These are phyloP conservation scores for Drosophila eohydei DNA, from an alignment of 2,888 invertebrate genomes.

Conservation along the genomic window DNA sequence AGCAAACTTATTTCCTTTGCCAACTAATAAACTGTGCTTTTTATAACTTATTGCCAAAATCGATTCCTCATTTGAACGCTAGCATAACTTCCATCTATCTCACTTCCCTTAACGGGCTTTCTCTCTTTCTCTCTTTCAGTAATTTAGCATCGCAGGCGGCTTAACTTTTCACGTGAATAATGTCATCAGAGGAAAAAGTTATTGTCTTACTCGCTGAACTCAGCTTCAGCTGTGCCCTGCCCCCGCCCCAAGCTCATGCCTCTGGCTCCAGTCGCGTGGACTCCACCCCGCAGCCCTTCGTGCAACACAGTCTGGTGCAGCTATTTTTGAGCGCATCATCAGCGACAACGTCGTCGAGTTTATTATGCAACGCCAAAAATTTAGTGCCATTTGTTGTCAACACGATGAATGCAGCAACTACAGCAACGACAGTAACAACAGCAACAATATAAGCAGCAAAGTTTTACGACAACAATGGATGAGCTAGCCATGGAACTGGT, in stretches of 20 bases:
- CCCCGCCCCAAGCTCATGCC: not conserved
- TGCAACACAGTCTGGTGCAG: conserved; percentile 12
- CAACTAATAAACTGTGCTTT: not conserved
- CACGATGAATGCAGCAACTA: conserved; percentile 65
- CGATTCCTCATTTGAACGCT: conserved; percentile 2
- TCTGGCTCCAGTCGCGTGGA: not conserved
- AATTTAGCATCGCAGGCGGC: conserved; percentile 42
- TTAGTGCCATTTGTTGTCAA: conserved; percentile 79
- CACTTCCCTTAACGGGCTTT: not conserved
- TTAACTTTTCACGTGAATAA: conserved; percentile 77
- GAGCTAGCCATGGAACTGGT: conserved; percentile 7
- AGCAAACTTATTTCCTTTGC: not conserved
- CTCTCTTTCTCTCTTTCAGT: not conserved
- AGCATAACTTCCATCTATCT: not conserved
- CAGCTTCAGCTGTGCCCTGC: conserved; percentile 36
- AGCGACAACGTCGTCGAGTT: conserved; percentile 61
- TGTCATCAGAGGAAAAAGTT: conserved; percentile 71
- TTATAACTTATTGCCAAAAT: conserved; percentile 16
- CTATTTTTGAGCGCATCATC: conserved; percentile 63
- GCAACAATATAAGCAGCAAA: conserved; percentile 41
- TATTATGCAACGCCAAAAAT: conserved; percentile 77
- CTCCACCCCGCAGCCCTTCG: conserved; percentile 1
- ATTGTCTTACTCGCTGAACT: conserved; percentile 68
- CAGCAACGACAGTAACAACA: conserved; percentile 34
- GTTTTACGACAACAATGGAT: conserved; percentile 56